phyloP scores from a whole-genome alignment of 2,113 vertebrate genomes.

The Manacus vitellinus region DNA sequence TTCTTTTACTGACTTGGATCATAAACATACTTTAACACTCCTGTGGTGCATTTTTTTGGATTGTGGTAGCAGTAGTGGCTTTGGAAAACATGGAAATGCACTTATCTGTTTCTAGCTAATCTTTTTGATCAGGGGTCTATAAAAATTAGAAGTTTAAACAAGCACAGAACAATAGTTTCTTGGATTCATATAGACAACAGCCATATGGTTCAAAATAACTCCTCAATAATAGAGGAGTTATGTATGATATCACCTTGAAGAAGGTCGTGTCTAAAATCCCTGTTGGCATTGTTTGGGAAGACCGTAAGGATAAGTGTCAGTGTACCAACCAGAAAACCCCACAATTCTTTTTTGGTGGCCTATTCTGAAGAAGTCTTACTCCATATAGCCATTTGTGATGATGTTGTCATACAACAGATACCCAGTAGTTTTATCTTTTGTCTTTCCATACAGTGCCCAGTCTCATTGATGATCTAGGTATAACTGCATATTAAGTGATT shows the following conservation, averaged over 20 bases:
- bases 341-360: not conserved
- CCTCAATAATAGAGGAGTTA: not conserved
- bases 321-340: accelerated
- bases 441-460: not conserved
- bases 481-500: not conserved
- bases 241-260: not conserved
- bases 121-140: not conserved
- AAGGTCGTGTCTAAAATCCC: not conserved
- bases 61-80: not conserved
- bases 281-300: not conserved
- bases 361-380: not conserved
- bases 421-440: not conserved
- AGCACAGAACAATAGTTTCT: not conserved
- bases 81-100: not conserved
- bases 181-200: not conserved
- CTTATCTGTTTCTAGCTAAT: not conserved
- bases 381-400: not conserved
- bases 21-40: not conserved
- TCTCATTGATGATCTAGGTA: not conserved
- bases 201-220: not conserved
- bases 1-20: not conserved
- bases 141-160: not conserved
- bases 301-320: not conserved
- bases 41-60: not conserved
- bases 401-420: not conserved